Base-by-base conservation (phyloP, 1,140 invertebrate species). In the Vollenhovia emeryi region DNA sequence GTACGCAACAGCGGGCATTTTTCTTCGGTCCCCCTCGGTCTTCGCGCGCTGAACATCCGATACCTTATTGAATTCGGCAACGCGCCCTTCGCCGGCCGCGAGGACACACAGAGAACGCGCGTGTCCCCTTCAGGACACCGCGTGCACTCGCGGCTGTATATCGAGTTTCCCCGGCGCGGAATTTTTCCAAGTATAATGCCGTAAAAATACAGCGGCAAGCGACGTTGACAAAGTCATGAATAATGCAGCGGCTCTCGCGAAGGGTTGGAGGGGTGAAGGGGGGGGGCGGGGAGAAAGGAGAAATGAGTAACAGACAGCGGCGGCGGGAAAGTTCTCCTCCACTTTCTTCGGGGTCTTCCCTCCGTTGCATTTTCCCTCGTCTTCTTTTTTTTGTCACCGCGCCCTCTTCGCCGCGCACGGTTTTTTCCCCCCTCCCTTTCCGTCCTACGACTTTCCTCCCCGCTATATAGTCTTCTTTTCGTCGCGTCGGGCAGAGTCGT, bases 221-320 rank as follows among this genome's bases (percentile, higher is more conserved):
- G 78, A 71, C 87, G 83, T 91, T 87, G 92, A 86, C 87, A 86
- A 88, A 91, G 86, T 82, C 84, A 92, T 92, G 92, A 92, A 92
- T 92, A 90, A 92, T 92, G 89, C 90, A 85, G 73, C 50, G 59
- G 66, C 55, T 84, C 78, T 85, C 27, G 30, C 55, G 69, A 9
- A 50, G 57, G 69, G 66, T 5, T 43, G 45, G 27, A 13, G 11
- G 48, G 13, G 48, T 6, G 18, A 13, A 4, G 2, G 0, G 45
- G 5, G 15, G 27, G 8, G 15, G 40, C 33, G 4, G 7, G 50
- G 33, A 48, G 21, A 11, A n/a, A 45, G 66, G 66, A 89, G 64
- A 89, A 89, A 89, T 84, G 85, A 89, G 88, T 79, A 89, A 89
- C 88, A 69, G 84, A 73, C 84, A 80, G 59, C 83, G 43, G 57